These are phyloP conservation scores for Schizotus pectinicornis DNA, from an alignment of 2,888 invertebrate species.

Conservation along the genomic window DNA sequence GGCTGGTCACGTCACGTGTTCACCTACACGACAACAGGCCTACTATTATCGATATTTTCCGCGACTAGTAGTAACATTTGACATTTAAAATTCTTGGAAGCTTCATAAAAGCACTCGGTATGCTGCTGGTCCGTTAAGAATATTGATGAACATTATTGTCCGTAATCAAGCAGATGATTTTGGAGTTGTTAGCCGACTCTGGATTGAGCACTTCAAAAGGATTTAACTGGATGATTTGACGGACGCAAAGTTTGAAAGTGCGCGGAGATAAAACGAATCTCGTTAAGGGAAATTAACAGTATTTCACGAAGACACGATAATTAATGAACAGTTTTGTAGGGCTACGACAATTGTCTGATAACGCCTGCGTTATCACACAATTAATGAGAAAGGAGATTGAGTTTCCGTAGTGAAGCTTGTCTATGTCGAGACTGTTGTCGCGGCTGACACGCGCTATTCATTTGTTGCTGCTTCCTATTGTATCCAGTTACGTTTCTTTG, in stretches of 20 bases:
- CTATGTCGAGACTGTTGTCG: slow-evolving; percentile 29
- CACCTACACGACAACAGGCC: too few species aligned
- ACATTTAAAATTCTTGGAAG: too few species aligned
- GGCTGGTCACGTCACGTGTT: too few species aligned
- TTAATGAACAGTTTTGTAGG: slow-evolving; percentile 55
- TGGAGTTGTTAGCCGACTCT: too few species aligned
- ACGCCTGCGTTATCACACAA: slow-evolving; percentile 52
- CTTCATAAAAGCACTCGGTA: too few species aligned
- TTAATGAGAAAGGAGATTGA: slow-evolving; percentile 54
- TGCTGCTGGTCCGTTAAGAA: too few species aligned
- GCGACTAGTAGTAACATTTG: too few species aligned
- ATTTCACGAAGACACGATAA: slow-evolving; percentile 53
- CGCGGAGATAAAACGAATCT: slow-evolving; percentile 46
- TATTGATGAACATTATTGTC: too few species aligned
- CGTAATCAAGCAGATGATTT: too few species aligned
- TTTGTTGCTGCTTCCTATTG: slow-evolving; percentile 37
- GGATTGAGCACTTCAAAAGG: too few species aligned
- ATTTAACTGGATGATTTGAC: too few species aligned
- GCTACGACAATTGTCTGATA: slow-evolving; percentile 52
- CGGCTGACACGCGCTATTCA: slow-evolving; percentile 38
- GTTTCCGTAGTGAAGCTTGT: slow-evolving; percentile 43
- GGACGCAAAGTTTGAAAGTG: not conserved
- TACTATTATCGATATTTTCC: too few species aligned
- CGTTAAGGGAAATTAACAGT: slow-evolving; percentile 53
- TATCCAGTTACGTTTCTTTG: slow-evolving; percentile 26